Evolutionary conservation across 1,140 invertebrate genomes (phyloP).

Genomic region (Amyelois transitella): DNA sequence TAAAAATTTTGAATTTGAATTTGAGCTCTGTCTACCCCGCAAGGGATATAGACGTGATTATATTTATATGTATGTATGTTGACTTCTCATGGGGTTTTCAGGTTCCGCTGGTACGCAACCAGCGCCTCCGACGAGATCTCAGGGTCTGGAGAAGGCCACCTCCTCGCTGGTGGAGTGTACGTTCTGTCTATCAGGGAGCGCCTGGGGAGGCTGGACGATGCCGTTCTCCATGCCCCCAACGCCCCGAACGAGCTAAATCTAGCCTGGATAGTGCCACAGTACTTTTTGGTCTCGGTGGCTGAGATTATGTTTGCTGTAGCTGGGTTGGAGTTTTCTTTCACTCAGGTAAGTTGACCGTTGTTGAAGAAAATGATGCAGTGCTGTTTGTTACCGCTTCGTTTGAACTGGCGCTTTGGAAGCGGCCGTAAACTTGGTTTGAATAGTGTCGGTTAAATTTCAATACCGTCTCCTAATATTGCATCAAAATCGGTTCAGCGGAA

Average conservation of each 20-base stretch:
- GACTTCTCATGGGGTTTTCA: no score
- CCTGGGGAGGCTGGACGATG: slow-evolving; percentile 44
- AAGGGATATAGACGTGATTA: no score
- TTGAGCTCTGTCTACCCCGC: no score
- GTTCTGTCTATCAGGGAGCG: slow-evolving; percentile 49
- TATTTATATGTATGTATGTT: no score
- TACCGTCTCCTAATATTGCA: no score
- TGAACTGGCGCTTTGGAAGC: no score
- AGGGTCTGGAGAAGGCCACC: slow-evolving; percentile 39
- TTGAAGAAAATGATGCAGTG: no score
- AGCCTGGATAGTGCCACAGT: slow-evolving; percentile 91
- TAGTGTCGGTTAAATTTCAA: no score
- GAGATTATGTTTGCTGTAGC: slow-evolving; percentile 93
- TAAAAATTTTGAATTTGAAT: no score
- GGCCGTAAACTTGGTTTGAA: no score
- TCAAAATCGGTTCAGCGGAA: no score
- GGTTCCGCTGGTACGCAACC: slow-evolving; percentile 45
- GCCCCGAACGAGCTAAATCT: slow-evolving; percentile 84
- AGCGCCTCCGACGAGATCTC: slow-evolving; percentile 39
- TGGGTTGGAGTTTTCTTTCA: slow-evolving; percentile 93
- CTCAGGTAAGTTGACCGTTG: slow-evolving; percentile 80
- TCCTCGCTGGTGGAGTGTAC: slow-evolving; percentile 55
- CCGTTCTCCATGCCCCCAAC: slow-evolving; percentile 73
- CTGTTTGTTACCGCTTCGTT: no score
- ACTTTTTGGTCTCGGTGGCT: slow-evolving; percentile 88